A percentile compares a stretch with the other conserved stretches of the same genome.
phyloP scores from a whole-genome alignment of 1,140 invertebrate species.

The Fopius arisanus region DNA sequence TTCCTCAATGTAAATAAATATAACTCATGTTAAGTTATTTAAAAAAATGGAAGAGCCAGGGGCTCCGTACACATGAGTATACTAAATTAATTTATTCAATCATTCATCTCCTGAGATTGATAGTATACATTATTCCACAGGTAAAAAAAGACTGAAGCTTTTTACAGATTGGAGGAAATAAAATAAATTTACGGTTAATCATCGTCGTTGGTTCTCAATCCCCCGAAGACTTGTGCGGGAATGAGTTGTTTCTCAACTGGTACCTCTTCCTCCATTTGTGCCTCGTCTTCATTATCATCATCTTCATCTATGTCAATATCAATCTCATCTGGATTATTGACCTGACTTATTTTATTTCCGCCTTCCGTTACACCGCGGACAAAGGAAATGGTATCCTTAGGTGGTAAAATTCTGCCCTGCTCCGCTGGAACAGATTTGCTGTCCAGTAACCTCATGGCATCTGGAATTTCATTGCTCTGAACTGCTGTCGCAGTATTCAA shows the following conservation, averaged over 20 bases:
- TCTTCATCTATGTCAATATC: slow-evolving; percentile 81
- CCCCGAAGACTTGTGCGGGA: slow-evolving; percentile 87
- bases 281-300: slow-evolving; percentile 69
- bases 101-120: no score
- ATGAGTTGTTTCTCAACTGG: slow-evolving; percentile 82
- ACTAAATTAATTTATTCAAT: no score
- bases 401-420: slow-evolving; percentile 52
- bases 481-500: slow-evolving; percentile 77
- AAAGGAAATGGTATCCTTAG: slow-evolving; percentile 79
- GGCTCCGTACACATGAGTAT: no score
- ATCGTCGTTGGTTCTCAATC: slow-evolving; percentile 65
- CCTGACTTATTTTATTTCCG: slow-evolving; percentile 70
- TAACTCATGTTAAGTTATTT: no score
- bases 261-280: slow-evolving; percentile 63
- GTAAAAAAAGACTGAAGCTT: no score
- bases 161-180: no score
- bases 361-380: slow-evolving; percentile 87
- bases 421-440: slow-evolving; percentile 71
- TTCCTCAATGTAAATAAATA: no score
- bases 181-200: no score
- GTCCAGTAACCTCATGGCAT: slow-evolving; percentile 89
- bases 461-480: slow-evolving; percentile 74
- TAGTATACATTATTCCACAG: no score
- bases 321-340: slow-evolving; percentile 94
- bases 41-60: no score